phyloP scores from a whole-genome alignment of 2,888 invertebrate genomes.

The Neria commutata region DNA sequence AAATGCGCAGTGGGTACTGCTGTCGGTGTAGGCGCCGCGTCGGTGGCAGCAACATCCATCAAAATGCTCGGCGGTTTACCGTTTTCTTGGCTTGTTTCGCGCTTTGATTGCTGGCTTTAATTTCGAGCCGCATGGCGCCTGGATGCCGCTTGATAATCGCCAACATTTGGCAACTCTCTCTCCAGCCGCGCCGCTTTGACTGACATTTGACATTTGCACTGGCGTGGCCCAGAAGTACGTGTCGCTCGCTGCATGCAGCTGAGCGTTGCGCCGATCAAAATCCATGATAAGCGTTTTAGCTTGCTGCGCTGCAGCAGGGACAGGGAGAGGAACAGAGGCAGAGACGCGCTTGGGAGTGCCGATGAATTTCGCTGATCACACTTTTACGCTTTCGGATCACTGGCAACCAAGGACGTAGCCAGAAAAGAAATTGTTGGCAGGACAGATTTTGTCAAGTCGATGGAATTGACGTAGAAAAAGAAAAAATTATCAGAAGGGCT shows the following conservation, averaged over 20 bases:
- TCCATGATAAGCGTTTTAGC: not conserved
- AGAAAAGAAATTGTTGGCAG: no score
- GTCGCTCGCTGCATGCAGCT: not conserved
- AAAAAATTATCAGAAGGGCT: no score
- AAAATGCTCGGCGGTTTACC: not conserved
- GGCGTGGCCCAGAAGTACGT: not conserved
- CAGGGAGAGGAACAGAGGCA: not conserved
- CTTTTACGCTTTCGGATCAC: no score
- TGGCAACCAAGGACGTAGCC: no score
- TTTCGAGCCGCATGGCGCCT: slow-evolving; percentile 33
- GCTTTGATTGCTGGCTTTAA: not conserved
- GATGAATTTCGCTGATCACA: no score
- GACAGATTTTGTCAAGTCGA: no score
- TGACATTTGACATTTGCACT: slow-evolving; percentile 44
- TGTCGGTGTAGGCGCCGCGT: slow-evolving; percentile 4
- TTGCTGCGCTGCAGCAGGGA: not conserved
- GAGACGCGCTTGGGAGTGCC: not conserved
- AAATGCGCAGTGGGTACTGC: not conserved
- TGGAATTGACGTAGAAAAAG: no score
- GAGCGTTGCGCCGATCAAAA: slow-evolving; percentile 7
- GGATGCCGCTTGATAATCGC: slow-evolving; percentile 27
- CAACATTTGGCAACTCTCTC: slow-evolving; percentile 12
- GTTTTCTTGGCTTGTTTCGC: not conserved
- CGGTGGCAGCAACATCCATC: slow-evolving; percentile 10
- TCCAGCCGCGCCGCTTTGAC: slow-evolving; percentile 44